These are phyloP conservation scores for Dorcus hopei DNA, from an alignment of 2,888 invertebrate species.

Conservation along the genomic window DNA sequence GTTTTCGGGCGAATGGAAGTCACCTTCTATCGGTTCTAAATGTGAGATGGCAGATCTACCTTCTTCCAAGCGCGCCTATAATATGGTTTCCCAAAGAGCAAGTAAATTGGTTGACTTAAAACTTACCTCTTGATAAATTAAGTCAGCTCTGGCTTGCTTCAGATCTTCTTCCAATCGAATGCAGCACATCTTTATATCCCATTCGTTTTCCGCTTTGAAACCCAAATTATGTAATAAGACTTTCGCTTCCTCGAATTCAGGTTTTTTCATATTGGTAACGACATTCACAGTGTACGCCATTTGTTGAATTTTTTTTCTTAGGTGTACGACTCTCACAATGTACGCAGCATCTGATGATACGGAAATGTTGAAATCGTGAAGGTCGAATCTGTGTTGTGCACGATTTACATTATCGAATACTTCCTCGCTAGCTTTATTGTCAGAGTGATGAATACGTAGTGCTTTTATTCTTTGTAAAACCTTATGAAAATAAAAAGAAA, in stretches of 20 bases:
- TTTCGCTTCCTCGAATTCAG: not conserved
- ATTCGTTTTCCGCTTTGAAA: not conserved
- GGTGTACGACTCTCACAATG: not conserved
- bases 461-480: no score
- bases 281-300: not conserved
- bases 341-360: not conserved
- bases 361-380: not conserved
- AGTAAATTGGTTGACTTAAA: no score
- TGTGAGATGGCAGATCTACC: not conserved
- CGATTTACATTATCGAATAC: not conserved
- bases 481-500: no score
- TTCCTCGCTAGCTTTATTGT: not conserved
- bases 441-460: not conserved
- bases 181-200: not conserved
- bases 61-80: constrained; percentile 19
- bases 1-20: constrained; percentile 28
- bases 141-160: not conserved
- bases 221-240: no score
- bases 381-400: not conserved
- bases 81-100: not conserved
- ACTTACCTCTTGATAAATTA: no score
- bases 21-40: constrained; percentile 6
- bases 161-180: not conserved
- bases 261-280: not conserved
- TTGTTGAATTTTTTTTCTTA: not conserved